Conservation (phyloP, 2,888 invertebrate species). For the Cosmia pyralina region DNA sequence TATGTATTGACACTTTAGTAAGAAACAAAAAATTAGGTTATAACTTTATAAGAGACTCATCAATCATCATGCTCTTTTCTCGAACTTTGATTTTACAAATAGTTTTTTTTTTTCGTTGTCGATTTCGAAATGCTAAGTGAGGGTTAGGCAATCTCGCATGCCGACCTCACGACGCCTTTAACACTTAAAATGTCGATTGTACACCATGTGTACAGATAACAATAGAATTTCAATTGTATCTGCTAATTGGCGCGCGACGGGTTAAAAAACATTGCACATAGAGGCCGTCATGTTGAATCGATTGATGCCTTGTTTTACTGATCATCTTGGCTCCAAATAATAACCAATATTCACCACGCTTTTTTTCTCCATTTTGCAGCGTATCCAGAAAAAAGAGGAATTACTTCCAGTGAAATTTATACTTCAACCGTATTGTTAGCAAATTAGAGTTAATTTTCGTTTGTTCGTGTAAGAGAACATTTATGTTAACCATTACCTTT, state of each 20-base stretch:
- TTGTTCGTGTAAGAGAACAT: conserved; percentile 72
- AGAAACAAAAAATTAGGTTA: neutral
- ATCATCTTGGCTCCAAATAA: neutral
- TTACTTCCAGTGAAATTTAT: conserved; percentile 79
- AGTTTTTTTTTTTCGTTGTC: neutral
- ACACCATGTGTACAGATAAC: too few relatives aligned
- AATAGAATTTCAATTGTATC: too few relatives aligned
- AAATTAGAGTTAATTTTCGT: conserved; percentile 65
- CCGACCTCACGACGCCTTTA: neutral
- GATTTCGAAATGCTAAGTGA: neutral
- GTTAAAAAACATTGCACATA: neutral
- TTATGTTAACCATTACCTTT: conserved; percentile 76
- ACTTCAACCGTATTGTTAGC: conserved; percentile 42
- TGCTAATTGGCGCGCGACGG: too few relatives aligned
- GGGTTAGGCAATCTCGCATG: neutral
- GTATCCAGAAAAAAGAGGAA: conserved; percentile 83
- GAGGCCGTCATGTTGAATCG: neutral
- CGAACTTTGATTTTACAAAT: neutral
- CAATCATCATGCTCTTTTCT: neutral
- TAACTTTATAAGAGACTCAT: neutral
- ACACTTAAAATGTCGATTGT: too few relatives aligned
- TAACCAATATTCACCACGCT: neutral
- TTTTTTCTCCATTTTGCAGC: conserved; percentile 71
- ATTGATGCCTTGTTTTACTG: neutral
- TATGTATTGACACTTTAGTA: too few relatives aligned